Percentiles rank a stretch among this genome's conserved stretches.
phyloP scores from a whole-genome alignment of 2,113 vertebrate genomes.

The Hipposideros armiger region DNA sequence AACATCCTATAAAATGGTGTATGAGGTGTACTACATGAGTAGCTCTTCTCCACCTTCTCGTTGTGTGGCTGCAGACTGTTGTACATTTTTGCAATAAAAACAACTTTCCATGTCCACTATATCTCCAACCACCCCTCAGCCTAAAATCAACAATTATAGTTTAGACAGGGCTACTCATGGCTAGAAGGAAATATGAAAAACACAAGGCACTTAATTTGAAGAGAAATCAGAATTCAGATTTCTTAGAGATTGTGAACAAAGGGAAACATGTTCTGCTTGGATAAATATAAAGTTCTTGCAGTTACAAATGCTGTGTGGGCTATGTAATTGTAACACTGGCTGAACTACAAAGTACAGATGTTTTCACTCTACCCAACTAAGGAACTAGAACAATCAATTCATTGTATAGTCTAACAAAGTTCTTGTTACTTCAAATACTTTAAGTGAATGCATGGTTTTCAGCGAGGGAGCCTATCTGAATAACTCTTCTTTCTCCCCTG shows the following conservation, averaged over 20 bases:
- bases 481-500: neutral
- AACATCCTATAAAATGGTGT: neutral
- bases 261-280: neutral
- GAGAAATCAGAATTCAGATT: slow-evolving; percentile 36
- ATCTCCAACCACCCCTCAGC: neutral
- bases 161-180: slow-evolving; percentile 5
- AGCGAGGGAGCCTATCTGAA: neutral
- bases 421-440: slow-evolving; percentile 13
- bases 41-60: neutral
- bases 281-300: slow-evolving; percentile 27
- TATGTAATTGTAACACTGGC: neutral
- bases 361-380: neutral
- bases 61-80: neutral
- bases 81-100: neutral
- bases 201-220: slow-evolving; percentile 43
- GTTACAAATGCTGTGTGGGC: slow-evolving; percentile 39
- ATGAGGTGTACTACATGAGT: neutral
- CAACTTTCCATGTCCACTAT: neutral
- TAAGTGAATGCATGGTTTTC: slow-evolving; percentile 31
- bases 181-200: slow-evolving; percentile 44
- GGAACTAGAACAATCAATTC: neutral
- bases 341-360: neutral
- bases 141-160: neutral
- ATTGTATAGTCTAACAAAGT: neutral
- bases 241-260: slow-evolving; percentile 33